Evolutionary conservation across 2,797 vertebrate genomes (phyloP).

Genomic region (Todus mexicanus): DNA sequence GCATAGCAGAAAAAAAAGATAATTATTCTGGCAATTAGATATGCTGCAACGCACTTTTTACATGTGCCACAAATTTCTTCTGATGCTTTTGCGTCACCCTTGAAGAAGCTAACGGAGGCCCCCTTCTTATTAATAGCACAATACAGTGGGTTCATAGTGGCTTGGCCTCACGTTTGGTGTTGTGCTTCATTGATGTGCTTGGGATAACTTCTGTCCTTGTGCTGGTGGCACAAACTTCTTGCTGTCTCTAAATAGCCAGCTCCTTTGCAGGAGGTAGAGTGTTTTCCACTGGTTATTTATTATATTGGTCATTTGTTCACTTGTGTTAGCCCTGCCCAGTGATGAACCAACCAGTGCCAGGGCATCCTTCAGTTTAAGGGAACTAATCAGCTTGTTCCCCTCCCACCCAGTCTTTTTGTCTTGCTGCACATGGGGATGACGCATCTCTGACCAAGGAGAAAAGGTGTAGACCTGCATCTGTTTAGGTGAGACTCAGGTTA

Average conservation of each 20-base stretch:
- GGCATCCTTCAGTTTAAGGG: neutral
- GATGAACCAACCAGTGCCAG: neutral
- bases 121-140: conserved; percentile 43
- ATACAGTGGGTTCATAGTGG: neutral
- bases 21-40: conserved; percentile 67
- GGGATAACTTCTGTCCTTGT: neutral
- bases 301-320: neutral
- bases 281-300: neutral
- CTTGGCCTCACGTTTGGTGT: neutral
- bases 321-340: neutral
- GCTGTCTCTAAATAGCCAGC: neutral
- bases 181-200: neutral
- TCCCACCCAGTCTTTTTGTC: neutral
- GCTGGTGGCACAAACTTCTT: neutral
- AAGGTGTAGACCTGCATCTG: neutral
- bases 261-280: neutral
- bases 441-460: neutral
- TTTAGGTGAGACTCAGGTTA: neutral
- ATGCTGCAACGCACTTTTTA: neutral
- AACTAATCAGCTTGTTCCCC: neutral
- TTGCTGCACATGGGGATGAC: neutral
- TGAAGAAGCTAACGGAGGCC: conserved; percentile 39
- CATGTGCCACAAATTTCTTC: neutral
- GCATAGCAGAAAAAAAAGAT: conserved; percentile 56
- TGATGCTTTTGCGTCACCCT: conserved; percentile 2